Conservation (phyloP, 2,113 vertebrate species). For the Scartelaos histophorus region DNA sequence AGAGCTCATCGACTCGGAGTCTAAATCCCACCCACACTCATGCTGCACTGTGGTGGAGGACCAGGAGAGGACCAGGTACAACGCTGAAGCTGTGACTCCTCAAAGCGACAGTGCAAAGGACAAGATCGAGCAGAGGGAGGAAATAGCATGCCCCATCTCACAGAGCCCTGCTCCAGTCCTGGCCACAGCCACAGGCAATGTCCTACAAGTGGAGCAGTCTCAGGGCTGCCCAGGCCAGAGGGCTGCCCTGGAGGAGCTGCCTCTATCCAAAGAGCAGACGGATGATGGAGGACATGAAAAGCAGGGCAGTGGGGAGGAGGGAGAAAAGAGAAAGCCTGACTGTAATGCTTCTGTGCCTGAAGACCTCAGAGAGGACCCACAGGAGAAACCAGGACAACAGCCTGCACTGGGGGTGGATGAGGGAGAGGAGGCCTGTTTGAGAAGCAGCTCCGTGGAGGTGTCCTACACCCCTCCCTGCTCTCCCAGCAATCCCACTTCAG, state of each 20-base stretch:
- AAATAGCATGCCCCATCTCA: constrained; percentile 42
- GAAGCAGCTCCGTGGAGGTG: constrained; percentile 12
- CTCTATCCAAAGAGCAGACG: constrained; percentile 51
- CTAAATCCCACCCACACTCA: constrained; percentile 51
- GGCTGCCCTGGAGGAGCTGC: constrained; percentile 52
- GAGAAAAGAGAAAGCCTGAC: constrained; percentile 34
- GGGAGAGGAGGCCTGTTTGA: constrained; percentile 26
- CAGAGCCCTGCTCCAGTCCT: constrained; percentile 39
- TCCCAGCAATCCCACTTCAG: constrained; percentile 12
- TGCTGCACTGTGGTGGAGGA: constrained; percentile 40
- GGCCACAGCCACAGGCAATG: constrained; percentile 42
- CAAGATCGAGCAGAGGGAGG: constrained; percentile 34
- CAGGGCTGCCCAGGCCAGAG: constrained; percentile 43
- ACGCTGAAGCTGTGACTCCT: constrained; percentile 53
- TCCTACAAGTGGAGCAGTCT: constrained; percentile 53
- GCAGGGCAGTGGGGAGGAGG: constrained; percentile 41
- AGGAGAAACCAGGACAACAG: constrained; percentile 19
- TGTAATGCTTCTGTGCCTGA: constrained; percentile 46
- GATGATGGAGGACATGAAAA: constrained; percentile 39
- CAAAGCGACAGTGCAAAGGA: constrained; percentile 30
- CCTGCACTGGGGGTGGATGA: constrained; percentile 51
- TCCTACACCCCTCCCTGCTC: constrained; percentile 12
- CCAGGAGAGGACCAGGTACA: constrained; percentile 27
- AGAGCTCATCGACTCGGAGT: constrained; percentile 68
- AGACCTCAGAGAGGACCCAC: constrained; percentile 16